Evolutionary conservation across 2,888 invertebrate species (phyloP).

Genomic region (Hydropsyche betteni): DNA sequence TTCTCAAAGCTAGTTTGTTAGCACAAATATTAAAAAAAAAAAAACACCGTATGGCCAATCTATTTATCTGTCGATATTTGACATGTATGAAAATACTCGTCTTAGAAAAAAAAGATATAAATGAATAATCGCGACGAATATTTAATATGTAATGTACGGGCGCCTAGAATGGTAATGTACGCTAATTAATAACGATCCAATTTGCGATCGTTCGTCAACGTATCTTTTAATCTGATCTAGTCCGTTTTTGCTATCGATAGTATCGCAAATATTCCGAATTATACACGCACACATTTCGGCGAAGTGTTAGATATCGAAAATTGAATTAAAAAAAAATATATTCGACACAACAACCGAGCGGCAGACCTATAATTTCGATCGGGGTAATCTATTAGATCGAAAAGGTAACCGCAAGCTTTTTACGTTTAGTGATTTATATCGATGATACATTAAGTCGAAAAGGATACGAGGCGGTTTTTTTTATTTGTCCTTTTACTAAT

Average conservation of each 20-base stretch:
- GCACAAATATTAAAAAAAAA: background rate
- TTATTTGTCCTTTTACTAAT: constrained; percentile 1
- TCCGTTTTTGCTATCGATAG: no score
- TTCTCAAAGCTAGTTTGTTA: constrained; percentile 16
- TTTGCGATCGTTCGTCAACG: constrained; percentile 26
- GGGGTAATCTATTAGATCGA: constrained; percentile 26
- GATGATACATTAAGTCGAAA: constrained; percentile 10
- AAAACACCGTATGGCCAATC: background rate
- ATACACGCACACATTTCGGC: background rate
- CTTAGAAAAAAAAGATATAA: background rate
- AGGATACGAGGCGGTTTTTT: constrained; percentile 11
- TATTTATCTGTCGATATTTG: constrained; percentile 13
- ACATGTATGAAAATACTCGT: constrained; percentile 24
- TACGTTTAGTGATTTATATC: constrained; percentile 25
- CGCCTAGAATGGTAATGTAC: constrained; percentile 13
- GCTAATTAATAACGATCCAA: constrained; percentile 23
- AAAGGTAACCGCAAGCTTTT: constrained; percentile 22
- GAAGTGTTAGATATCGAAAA: constrained; percentile 21
- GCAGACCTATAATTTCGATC: constrained; percentile 24
- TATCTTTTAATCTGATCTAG: background rate
- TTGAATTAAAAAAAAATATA: constrained; percentile 7
- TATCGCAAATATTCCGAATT: no score
- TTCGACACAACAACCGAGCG: background rate
- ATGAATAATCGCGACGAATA: background rate
- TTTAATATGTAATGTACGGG: background rate